Percentiles rank a stretch among this genome's conserved stretches.
phyloP scores from a whole-genome alignment of 2,797 vertebrate genomes.

The Anniella stebbinsi region DNA sequence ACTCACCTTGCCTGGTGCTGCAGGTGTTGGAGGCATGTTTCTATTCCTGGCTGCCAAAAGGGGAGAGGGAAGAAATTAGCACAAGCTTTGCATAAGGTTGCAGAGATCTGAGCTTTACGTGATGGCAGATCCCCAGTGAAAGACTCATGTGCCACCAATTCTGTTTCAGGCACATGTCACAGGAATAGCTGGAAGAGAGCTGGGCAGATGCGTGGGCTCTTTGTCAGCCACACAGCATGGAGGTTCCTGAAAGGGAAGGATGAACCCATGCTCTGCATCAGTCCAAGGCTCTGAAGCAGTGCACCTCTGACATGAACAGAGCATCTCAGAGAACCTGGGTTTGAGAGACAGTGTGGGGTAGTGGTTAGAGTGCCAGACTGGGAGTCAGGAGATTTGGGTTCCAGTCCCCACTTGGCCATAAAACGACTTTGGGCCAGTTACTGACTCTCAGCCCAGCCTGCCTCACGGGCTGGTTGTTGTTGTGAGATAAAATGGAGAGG shows the following conservation, averaged over 20 bases:
- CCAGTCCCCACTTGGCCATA: too few relatives aligned
- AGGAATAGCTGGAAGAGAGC: background rate
- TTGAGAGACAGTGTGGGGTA: too few relatives aligned
- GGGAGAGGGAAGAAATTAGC: background rate
- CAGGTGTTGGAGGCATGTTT: background rate
- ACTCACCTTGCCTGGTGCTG: background rate
- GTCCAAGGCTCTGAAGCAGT: background rate
- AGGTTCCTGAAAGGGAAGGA: background rate
- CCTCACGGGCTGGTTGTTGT: too few relatives aligned
- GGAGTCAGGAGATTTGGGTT: too few relatives aligned
- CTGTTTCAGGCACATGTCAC: background rate
- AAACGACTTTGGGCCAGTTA: too few relatives aligned
- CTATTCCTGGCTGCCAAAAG: background rate
- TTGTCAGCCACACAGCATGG: accelerated
- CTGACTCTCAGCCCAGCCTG: too few relatives aligned
- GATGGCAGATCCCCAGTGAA: background rate
- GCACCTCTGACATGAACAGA: background rate
- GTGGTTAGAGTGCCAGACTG: too few relatives aligned
- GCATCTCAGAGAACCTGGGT: background rate
- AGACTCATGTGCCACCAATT: background rate
- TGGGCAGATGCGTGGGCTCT: background rate
- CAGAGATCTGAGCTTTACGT: background rate
- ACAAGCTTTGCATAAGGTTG: background rate
- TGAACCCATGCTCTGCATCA: background rate
- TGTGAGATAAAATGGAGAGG: too few relatives aligned